These are phyloP conservation scores for Typhlichthys subterraneus DNA, from an alignment of 2,797 vertebrate species.

Conservation along the genomic window DNA sequence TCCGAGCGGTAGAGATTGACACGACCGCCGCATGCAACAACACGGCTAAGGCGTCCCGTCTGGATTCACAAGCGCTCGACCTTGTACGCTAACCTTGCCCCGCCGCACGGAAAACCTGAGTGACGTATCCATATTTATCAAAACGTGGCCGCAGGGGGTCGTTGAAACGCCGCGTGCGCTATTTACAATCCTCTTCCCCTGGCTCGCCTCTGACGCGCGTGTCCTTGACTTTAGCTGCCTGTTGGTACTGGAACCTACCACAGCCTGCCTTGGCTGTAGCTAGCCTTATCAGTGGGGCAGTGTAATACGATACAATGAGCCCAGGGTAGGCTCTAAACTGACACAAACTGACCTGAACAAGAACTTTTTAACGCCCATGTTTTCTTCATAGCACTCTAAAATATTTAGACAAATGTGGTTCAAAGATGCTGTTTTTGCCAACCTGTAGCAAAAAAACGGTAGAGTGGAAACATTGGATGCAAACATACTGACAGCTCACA, in stretches of 20 bases:
- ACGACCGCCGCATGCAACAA: conserved; percentile 21
- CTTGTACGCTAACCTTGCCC: conserved; percentile 56
- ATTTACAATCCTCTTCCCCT: conserved; percentile 6
- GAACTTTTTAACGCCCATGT: neutral
- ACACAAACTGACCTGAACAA: conserved; percentile 23
- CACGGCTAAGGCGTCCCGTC: conserved; percentile 30
- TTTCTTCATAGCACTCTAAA: conserved; percentile 10
- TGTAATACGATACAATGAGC: conserved; percentile 50
- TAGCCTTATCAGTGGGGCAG: conserved; percentile 52
- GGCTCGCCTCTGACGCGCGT: conserved; percentile 25
- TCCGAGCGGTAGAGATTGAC: neutral
- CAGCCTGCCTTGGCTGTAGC: conserved; percentile 42
- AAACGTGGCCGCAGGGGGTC: conserved; percentile 40
- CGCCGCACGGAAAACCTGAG: conserved; percentile 30
- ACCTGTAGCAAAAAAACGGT: conserved; percentile 3
- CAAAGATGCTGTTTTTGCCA: conserved; percentile 28
- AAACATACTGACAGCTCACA: conserved; percentile 43
- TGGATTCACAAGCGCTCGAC: conserved; percentile 52
- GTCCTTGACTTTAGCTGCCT: conserved; percentile 61
- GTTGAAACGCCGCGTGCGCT: conserved; percentile 25
- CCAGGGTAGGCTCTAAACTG: conserved; percentile 12
- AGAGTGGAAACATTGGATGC: conserved; percentile 35
- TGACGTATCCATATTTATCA: conserved; percentile 66
- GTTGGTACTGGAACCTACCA: conserved; percentile 52
- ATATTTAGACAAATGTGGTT: conserved; percentile 26